phyloP scores from a whole-genome alignment of 2,888 invertebrate species.

The Myathropa florea region DNA sequence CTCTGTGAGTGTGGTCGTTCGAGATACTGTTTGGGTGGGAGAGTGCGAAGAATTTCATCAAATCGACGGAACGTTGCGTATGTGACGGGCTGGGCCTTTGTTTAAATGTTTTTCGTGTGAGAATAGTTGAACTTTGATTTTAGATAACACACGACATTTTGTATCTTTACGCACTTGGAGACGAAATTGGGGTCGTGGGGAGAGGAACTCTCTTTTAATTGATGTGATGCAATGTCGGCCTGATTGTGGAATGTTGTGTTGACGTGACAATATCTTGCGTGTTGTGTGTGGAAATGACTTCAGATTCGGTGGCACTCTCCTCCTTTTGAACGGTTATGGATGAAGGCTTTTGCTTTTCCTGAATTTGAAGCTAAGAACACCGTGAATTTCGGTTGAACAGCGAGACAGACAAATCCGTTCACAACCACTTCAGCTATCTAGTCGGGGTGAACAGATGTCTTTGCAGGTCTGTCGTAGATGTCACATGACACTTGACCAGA shows the following conservation, averaged over 20 bases:
- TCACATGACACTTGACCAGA: too few relatives aligned
- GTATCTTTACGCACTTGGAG: background rate
- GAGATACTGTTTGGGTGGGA: background rate
- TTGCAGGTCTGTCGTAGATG: too few relatives aligned
- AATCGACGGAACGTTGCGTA: background rate
- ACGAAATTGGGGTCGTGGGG: background rate
- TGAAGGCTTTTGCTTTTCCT: too few relatives aligned
- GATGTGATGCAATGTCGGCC: background rate
- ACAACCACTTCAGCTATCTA: too few relatives aligned
- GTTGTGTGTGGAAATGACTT: too few relatives aligned
- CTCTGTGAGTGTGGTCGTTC: background rate
- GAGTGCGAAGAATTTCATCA: background rate
- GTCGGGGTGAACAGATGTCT: too few relatives aligned
- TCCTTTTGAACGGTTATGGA: too few relatives aligned
- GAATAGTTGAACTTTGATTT: background rate
- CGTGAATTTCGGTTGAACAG: too few relatives aligned
- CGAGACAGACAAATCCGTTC: too few relatives aligned
- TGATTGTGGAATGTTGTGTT: background rate
- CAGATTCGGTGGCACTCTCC: too few relatives aligned
- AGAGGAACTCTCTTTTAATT: background rate
- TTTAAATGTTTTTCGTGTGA: background rate
- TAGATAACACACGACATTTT: background rate
- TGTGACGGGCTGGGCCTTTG: background rate
- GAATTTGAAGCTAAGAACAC: too few relatives aligned
- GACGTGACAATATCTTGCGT: too few relatives aligned